Evolutionary conservation across 1,140 invertebrate genomes (phyloP), one percentile per base, ranked within the genome.

Genomic region (Archivesica marissinica): DNA sequence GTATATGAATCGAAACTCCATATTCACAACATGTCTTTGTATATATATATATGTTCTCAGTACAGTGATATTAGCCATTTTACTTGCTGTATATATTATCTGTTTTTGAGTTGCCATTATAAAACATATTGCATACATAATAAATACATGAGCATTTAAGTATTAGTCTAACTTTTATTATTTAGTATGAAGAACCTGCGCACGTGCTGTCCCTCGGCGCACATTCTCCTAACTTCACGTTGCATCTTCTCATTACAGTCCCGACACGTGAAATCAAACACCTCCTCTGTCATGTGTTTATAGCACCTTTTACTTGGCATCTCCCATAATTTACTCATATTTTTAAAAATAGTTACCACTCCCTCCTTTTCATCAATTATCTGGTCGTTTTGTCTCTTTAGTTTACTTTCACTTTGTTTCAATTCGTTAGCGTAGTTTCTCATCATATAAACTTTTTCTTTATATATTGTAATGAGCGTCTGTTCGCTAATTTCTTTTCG

Each of bases 161-260:
- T 47, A 17, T 47, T 30, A 39, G 15, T 1, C 44, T n/a, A 70
- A 15, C n/a, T 38, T 72, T 82, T 82, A 75, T 85, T 85, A 44
- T 85, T 85, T 23, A 77, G 0, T 25, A 13, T 77, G n/a, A 76
- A 87, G 33, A 70, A 88, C 54, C 85, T 64, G 28, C 86, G 38
- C 0, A 89, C 82, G 76, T 88, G 88, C 28, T 89, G 88, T 1
- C 85, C 87, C 20, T 88, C 87, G 23, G 64, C 77, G 79, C 89
- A 90, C 77, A 89, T 76, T 47, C 82, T 59, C 28, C 87, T 56
- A 15, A 90, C 82, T 75, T 90, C 88, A 20, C 86, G 74, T n/a
- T 86, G 54, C 28, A 89, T 81, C 59, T 89, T 90, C 59, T 90
- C 89, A 61, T 90, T 90, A 39, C 89, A 90, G n/a, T 90, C 89